A percentile compares a stretch with the other conserved stretches of the same genome.
Conservation (phyloP, 2,888 invertebrate species). For the Aromia moschata region DNA sequence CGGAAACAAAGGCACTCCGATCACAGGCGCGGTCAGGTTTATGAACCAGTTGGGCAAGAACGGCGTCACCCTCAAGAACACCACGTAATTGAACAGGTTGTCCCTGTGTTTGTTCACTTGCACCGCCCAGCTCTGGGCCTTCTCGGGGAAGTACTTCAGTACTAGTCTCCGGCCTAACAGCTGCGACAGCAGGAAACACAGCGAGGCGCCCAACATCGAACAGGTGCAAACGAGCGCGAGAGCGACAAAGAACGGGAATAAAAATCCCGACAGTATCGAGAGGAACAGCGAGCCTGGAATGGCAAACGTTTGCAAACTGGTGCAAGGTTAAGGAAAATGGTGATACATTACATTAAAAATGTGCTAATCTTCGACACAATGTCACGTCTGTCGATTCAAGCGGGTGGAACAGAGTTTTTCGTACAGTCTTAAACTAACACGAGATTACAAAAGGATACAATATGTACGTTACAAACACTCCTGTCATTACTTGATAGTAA, state of each 20-base stretch:
- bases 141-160: slow-evolving; percentile 81
- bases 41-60: slow-evolving; percentile 99
- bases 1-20: slow-evolving; percentile 91
- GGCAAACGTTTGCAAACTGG: slow-evolving; percentile 97
- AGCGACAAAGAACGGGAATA: slow-evolving; percentile 93
- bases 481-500: slow-evolving; percentile 89
- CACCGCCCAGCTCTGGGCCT: slow-evolving; percentile 84
- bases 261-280: slow-evolving; percentile 95
- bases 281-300: slow-evolving; percentile 99
- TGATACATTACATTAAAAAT: too few relatives aligned
- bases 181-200: slow-evolving; percentile 94
- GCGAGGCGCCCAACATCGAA: slow-evolving; percentile 93
- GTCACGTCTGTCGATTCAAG: too few relatives aligned
- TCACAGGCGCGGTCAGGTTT: slow-evolving; percentile 94
- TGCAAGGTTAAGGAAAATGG: slow-evolving; percentile 23
- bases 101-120: slow-evolving; percentile 87
- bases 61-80: slow-evolving; percentile 97
- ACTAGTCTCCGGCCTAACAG: slow-evolving; percentile 85
- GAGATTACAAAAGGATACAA: slow-evolving; percentile 97
- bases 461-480: slow-evolving; percentile 90
- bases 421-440: too few relatives aligned
- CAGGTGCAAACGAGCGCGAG: slow-evolving; percentile 89
- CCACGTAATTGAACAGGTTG: slow-evolving; percentile 93
- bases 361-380: too few relatives aligned
- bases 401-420: too few relatives aligned